Base-by-base conservation (phyloP, 2,888 invertebrate species). In the Xiphydria camelus region DNA sequence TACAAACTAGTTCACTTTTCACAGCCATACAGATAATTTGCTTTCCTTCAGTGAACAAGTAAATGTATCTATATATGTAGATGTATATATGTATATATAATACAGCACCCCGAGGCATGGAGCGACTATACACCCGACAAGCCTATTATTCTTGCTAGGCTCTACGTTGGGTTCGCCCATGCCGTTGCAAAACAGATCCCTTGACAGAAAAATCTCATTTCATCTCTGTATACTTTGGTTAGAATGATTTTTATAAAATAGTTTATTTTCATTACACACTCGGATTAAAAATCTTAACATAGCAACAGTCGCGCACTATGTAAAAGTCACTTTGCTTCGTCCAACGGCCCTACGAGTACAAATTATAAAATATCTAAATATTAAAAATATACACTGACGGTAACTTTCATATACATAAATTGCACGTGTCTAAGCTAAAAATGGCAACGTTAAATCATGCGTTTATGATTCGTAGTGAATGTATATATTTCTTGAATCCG, bases 1-100 rank as follows among this genome's bases (percentile, higher is more conserved):
- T 75, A 72, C 73, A 57, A 68, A 71, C 68, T 72, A 73, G 73
- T 75, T 75, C 73, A 74, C 74, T 75, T 75, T 71, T 76, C 76
- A 76, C 76, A 76, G 76, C 76, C 76, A 74, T 74, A 72, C 72
- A 66, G 71, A 75, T 68, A 69, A 73, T 73, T 73, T 70, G 70
- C 71, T 72, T 73, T 72, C 69, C 72, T 68, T 69, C 69, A 68
- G 73, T 74, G 71, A 73, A 73, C 72, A 65, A 66, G 61, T 61
- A 62, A n/a, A n/a, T n/a, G n/a, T n/a, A n/a, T n/a, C 68, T 64
- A 9, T 45, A 60, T 59, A 65, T 51, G 59, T 54, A 56, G 42
- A 49, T 56, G 51, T 41, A 53, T 44, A 48, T 52, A 48, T 47
- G 43, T 39, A 36, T 21, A 36, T 15, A 36, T 36, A 35, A 18